Conservation (phyloP, 30 jellyfish, hydroid and myxozoan genomes). For the Hydractinia echinata region DNA sequence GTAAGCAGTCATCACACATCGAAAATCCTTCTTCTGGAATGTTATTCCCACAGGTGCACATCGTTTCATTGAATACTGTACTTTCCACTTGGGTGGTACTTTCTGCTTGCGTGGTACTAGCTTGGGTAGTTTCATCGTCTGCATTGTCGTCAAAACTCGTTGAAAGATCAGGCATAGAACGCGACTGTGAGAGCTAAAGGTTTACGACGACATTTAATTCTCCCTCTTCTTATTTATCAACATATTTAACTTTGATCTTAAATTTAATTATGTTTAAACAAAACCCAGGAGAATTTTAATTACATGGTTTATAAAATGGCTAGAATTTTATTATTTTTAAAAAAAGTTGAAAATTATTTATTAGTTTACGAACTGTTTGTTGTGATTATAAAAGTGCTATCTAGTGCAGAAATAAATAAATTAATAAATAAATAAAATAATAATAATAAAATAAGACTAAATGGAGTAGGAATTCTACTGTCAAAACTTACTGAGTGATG, state of each 20-base stretch:
- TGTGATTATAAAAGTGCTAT: no score
- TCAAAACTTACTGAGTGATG: slow-evolving; percentile 23
- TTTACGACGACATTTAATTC: neutral
- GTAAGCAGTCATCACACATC: slow-evolving; percentile 23
- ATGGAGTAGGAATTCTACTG: neutral
- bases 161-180: slow-evolving; percentile 16
- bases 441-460: no score
- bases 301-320: no score
- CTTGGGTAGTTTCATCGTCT: neutral
- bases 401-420: no score
- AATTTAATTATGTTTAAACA: no score
- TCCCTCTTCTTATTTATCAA: no score
- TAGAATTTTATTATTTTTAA: no score
- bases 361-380: no score
- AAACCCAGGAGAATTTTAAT: no score
- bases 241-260: no score
- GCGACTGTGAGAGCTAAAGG: slow-evolving; percentile 6
- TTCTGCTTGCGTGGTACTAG: neutral
- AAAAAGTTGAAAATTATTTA: no score
- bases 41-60: slow-evolving; percentile 26
- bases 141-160: neutral
- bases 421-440: no score
- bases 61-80: neutral
- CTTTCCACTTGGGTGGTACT: neutral
- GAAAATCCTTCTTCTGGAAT: neutral